A percentile compares a stretch with the other conserved stretches of the same genome.
Conservation (phyloP, 2,888 invertebrate genomes). For the Himalopsyche kuldschensis region DNA sequence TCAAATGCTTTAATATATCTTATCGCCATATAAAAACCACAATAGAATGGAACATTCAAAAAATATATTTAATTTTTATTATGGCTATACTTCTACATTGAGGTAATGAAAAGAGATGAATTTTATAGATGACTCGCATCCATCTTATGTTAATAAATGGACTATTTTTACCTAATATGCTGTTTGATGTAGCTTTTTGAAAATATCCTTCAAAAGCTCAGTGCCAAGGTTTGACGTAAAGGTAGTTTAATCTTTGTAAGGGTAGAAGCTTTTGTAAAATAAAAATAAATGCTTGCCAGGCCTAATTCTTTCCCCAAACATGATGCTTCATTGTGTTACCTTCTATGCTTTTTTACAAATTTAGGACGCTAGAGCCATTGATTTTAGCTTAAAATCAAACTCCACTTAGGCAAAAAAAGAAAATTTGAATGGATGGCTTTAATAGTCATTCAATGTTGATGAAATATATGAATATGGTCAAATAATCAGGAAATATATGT, state of each 20-base stretch:
- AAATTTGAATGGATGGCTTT: too few relatives aligned
- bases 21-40: too few relatives aligned
- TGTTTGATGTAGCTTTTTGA: neutral
- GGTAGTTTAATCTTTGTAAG: neutral
- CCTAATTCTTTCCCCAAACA: neutral
- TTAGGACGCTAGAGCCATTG: neutral
- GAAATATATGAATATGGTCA: too few relatives aligned
- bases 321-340: neutral
- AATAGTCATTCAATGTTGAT: too few relatives aligned
- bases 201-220: neutral
- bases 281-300: neutral
- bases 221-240: neutral
- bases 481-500: too few relatives aligned
- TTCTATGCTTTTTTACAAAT: neutral
- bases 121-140: too few relatives aligned
- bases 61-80: too few relatives aligned
- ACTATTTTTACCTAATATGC: neutral
- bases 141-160: too few relatives aligned
- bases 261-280: neutral
- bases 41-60: too few relatives aligned
- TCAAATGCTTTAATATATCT: too few relatives aligned
- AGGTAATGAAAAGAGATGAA: too few relatives aligned
- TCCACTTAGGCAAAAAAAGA: neutral
- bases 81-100: too few relatives aligned
- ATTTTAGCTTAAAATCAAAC: neutral